Conservation (phyloP, 2,888 invertebrate genomes). For the Tenthredo livida region DNA sequence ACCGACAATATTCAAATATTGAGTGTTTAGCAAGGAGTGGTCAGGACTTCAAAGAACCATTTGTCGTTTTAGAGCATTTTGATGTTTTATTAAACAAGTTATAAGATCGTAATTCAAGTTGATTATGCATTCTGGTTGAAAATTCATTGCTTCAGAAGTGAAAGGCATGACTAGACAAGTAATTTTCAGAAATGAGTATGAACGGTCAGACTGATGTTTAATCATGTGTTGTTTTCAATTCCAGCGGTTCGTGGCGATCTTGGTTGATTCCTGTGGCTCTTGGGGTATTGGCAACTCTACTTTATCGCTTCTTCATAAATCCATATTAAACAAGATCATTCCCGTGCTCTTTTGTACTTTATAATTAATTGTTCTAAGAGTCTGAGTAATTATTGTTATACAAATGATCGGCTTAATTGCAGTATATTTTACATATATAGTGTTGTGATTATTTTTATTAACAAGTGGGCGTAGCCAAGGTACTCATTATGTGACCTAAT, state of each 20-base stretch:
- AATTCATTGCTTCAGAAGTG: background rate
- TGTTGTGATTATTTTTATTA: slow-evolving; percentile 26
- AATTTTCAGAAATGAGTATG: background rate
- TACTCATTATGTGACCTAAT: slow-evolving; percentile 57
- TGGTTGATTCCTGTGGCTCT: slow-evolving; percentile 79
- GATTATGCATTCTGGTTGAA: background rate
- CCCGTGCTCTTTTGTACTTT: slow-evolving; percentile 57
- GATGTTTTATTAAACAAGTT: background rate
- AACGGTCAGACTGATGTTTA: slow-evolving; percentile 58
- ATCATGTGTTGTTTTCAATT: slow-evolving; percentile 76
- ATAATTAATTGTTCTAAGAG: slow-evolving; percentile 45
- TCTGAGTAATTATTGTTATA: slow-evolving; percentile 59
- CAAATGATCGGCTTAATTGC: slow-evolving; percentile 55
- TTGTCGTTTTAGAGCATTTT: background rate
- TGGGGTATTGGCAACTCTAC: slow-evolving; percentile 77
- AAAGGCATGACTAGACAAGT: background rate
- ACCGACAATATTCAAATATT: background rate
- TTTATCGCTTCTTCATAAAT: slow-evolving; percentile 78
- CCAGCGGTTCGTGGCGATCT: slow-evolving; percentile 78
- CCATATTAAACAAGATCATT: slow-evolving; percentile 66
- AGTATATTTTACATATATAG: slow-evolving; percentile 53
- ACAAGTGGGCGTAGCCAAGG: background rate
- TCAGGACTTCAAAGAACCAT: background rate
- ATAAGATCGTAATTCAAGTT: background rate
- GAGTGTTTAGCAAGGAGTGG: background rate